Evolutionary conservation across 2,888 invertebrate genomes (phyloP).

Genomic region (Lycia hirtaria): DNA sequence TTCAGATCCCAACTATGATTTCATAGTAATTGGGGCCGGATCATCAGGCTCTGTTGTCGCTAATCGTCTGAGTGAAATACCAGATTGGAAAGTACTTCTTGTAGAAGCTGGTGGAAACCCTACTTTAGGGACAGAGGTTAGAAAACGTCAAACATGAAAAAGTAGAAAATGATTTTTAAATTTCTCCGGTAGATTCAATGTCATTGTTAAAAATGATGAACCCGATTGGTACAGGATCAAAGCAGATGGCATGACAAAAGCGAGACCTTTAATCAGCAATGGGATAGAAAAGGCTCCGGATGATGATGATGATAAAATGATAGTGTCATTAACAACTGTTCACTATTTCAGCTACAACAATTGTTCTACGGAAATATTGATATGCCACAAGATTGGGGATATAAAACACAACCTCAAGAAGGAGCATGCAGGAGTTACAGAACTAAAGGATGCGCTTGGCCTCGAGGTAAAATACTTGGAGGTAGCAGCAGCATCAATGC

Average conservation of each 20-base stretch:
- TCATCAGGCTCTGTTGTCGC: constrained; percentile 88
- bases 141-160: not conserved
- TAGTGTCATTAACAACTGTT: no score
- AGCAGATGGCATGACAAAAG: no score
- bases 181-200: no score
- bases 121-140: constrained; percentile 81
- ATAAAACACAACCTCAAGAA: constrained; percentile 77
- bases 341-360: constrained; percentile 55
- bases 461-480: constrained; percentile 87
- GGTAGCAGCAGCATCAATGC: constrained; percentile 87
- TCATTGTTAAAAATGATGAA: no score
- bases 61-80: constrained; percentile 85
- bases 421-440: constrained; percentile 71
- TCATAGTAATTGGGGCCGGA: constrained; percentile 87
- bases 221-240: no score
- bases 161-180: no score
- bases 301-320: no score
- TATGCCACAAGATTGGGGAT: constrained; percentile 82
- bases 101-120: constrained; percentile 88
- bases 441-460: constrained; percentile 77
- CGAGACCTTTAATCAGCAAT: no score
- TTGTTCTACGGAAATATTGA: constrained; percentile 59
- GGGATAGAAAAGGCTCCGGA: no score
- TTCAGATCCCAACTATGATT: constrained; percentile 84
- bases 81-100: constrained; percentile 85